Conservation (phyloP, 2,888 invertebrate species). For the Cerastis leucographa region DNA sequence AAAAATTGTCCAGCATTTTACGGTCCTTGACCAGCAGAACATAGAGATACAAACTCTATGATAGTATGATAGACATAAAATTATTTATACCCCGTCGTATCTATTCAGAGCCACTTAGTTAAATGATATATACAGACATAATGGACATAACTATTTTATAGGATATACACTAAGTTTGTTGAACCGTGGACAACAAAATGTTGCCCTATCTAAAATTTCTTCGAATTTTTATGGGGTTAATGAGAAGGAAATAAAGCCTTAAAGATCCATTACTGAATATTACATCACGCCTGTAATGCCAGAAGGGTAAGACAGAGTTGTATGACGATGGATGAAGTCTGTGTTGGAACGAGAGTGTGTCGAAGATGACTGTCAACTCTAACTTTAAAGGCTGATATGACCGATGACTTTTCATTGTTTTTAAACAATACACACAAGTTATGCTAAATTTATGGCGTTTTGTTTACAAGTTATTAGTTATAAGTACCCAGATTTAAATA, state of each 20-base stretch:
- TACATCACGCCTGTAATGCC: not conserved
- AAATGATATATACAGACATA: constrained; percentile 52
- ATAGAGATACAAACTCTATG: constrained; percentile 30
- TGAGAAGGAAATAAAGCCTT: constrained; percentile 15
- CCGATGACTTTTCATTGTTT: too few species aligned
- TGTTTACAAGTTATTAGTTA: not conserved
- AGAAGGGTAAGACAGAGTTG: not conserved
- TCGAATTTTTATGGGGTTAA: constrained; percentile 32
- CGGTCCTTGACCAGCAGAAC: constrained; percentile 29
- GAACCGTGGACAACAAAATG: constrained; percentile 41
- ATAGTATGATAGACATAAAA: constrained; percentile 54
- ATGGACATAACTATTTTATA: constrained; percentile 58
- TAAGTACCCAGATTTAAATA: too few species aligned
- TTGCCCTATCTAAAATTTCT: constrained; percentile 32
- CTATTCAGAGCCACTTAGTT: constrained; percentile 58
- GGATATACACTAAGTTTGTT: constrained; percentile 47
- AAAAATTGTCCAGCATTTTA: constrained; percentile 27
- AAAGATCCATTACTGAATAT: constrained; percentile 10
- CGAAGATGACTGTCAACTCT: not conserved
- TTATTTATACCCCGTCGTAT: constrained; percentile 58
- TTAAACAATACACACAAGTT: not conserved
- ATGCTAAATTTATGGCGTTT: not conserved
- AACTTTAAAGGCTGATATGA: not conserved
- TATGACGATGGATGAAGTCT: not conserved
- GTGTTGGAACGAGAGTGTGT: not conserved